Percentiles rank a stretch among this genome's conserved stretches.
Conservation (phyloP, 2,113 vertebrate genomes). For the Gobiocypris rarus region DNA sequence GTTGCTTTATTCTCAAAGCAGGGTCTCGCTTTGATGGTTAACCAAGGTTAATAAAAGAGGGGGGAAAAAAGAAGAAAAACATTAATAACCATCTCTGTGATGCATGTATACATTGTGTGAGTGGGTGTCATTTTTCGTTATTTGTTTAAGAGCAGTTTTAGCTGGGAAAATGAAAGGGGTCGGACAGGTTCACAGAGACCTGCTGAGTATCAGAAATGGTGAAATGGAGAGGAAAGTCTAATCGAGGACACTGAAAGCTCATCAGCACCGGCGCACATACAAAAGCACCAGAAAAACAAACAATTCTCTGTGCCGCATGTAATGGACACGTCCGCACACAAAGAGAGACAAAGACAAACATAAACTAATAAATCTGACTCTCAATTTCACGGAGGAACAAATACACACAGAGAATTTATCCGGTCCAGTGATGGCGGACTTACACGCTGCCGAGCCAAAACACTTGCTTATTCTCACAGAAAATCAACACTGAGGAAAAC, state of each 20-base stretch:
- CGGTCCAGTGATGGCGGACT: constrained; percentile 25
- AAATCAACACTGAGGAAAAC: constrained; percentile 29
- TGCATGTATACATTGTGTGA: neutral
- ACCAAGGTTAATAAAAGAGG: neutral
- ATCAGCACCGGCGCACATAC: constrained; percentile 12
- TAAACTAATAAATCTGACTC: constrained; percentile 38
- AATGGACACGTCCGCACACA: constrained; percentile 15
- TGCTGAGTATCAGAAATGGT: constrained; percentile 11
- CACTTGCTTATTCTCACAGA: constrained; percentile 39
- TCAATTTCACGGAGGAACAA: constrained; percentile 37
- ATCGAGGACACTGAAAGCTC: constrained; percentile 36
- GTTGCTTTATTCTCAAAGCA: neutral
- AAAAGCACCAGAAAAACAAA: constrained; percentile 11
- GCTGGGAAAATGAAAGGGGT: constrained; percentile 24
- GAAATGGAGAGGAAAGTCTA: constrained; percentile 36
- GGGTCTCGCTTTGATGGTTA: neutral
- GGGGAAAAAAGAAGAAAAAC: neutral
- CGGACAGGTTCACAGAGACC: constrained; percentile 20
- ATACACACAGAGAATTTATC: constrained; percentile 42
- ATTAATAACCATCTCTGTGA: neutral
- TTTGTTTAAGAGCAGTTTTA: constrained; percentile 5
- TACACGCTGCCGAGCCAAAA: neutral
- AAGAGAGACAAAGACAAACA: constrained; percentile 31
- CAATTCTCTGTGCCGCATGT: neutral
- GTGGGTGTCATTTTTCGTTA: neutral